Evolutionary conservation across 2,888 invertebrate species (phyloP), one percentile per base, ranked within the genome.

Genomic region (Monochamus alternatus): DNA sequence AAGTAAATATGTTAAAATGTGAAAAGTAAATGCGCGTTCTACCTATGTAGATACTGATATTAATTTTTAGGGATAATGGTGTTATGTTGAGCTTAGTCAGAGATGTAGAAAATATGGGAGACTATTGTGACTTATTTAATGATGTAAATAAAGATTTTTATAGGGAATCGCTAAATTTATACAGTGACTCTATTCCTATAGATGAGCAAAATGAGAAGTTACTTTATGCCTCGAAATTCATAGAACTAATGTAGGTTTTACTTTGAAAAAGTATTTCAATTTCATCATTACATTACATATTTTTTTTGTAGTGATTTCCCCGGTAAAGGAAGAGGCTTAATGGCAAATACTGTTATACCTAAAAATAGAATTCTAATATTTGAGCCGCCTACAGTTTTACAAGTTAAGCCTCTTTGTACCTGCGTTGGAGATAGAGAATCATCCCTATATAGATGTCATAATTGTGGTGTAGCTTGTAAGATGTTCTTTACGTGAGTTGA

Each of bases 381-480:
- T 44, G 85, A 85, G 75, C 70, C 60, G n/a, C 81, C 82, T 2
- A 75, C 82, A 64, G 77, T 85, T 30, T 68, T 83, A 14, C 82
- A 82, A 76, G 80, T 84, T 7, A 74, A 79, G n/a, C 83, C 83
- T 3, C 43, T 80, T 10, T 83, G 81, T 74, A 59, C 31, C 14
- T 83, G 83, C 73, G 44, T 77, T 44, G 77, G 77, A 31, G 62
- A 78, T 8, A 64, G 68, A 2, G 43, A 75, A 8, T 70, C 72
- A 43, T 74, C 75, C 4, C 52, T 82, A 3, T 83, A 83, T 58
- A 72, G 83, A 62, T 85, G 85, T 71, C 83, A 85, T 76, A 78
- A 84, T 63, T 85, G 85, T 68, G 82, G 81, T 10, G 69, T 66
- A 55, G 73, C 78, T 43, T 71, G 79, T 65, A 73, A 58, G 51